Evolutionary conservation across 2,888 invertebrate species (phyloP).

Genomic region (Toxonevra muliebris): DNA sequence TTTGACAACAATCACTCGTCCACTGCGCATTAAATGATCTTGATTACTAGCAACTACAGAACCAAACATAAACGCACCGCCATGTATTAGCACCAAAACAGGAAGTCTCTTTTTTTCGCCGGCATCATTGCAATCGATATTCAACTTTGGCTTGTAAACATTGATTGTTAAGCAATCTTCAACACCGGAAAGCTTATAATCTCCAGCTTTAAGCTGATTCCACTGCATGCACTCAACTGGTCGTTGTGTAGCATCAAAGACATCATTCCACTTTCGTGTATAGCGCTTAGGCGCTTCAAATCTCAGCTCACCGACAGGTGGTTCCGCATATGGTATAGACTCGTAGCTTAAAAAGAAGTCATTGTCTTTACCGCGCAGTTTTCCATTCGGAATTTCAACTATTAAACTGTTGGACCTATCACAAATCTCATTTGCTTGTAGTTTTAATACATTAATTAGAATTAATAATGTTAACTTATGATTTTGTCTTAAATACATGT

Average conservation of each 20-base stretch:
- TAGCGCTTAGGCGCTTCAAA: conserved; percentile 66
- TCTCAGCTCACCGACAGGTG: conserved; percentile 72
- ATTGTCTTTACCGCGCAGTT: conserved; percentile 49
- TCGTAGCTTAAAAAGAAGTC: conserved; percentile 69
- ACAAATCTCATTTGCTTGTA: too few relatives aligned
- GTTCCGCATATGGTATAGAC: conserved; percentile 74
- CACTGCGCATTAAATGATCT: conserved; percentile 69
- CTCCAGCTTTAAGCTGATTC: conserved; percentile 62
- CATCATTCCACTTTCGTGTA: conserved; percentile 44
- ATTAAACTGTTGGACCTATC: not conserved
- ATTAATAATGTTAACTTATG: too few relatives aligned
- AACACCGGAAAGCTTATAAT: conserved; percentile 65
- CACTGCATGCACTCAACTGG: conserved; percentile 73
- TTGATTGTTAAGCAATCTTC: conserved; percentile 77
- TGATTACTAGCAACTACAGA: conserved; percentile 66
- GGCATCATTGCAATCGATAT: conserved; percentile 51
- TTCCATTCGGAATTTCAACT: conserved; percentile 49
- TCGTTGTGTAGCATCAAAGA: conserved; percentile 68
- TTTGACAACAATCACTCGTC: conserved; percentile 73
- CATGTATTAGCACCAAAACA: conserved; percentile 74
- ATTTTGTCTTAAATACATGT: too few relatives aligned
- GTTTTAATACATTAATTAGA: too few relatives aligned
- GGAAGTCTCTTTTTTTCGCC: conserved; percentile 61
- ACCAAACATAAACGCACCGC: conserved; percentile 77
- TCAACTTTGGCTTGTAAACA: conserved; percentile 68